A percentile compares a stretch with the other conserved stretches of the same genome.
Conservation (phyloP, 2,888 invertebrate genomes). For the Drosophila gaucha region DNA sequence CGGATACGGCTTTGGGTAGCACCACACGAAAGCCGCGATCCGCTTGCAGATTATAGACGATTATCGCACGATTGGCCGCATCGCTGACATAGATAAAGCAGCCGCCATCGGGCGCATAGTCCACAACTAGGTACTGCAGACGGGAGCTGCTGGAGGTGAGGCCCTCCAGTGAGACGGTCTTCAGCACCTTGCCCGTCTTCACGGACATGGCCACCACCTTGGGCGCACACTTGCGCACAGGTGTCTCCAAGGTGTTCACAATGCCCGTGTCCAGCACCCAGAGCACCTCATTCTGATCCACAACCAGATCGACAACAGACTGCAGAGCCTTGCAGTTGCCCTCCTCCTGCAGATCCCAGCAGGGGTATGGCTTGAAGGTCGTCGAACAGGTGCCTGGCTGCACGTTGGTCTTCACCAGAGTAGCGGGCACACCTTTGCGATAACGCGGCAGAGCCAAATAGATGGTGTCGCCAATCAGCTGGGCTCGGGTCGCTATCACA, state of each 20-base stretch:
- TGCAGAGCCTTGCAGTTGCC: slow-evolving; percentile 88
- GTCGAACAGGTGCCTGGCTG: slow-evolving; percentile 85
- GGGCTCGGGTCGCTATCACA: slow-evolving; percentile 87
- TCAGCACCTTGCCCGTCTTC: slow-evolving; percentile 87
- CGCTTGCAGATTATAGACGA: slow-evolving; percentile 88
- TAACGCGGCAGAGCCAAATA: slow-evolving; percentile 87
- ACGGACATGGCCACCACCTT: slow-evolving; percentile 88
- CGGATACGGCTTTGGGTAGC: slow-evolving; percentile 86
- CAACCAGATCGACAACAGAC: slow-evolving; percentile 89
- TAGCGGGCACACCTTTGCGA: slow-evolving; percentile 88
- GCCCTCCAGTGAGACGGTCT: slow-evolving; percentile 87
- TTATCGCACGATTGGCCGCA: slow-evolving; percentile 88
- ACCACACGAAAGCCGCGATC: slow-evolving; percentile 88
- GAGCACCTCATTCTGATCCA: slow-evolving; percentile 88
- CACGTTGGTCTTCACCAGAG: slow-evolving; percentile 87
- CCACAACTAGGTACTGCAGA: slow-evolving; percentile 89
- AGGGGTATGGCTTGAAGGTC: slow-evolving; percentile 87
- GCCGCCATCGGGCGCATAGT: slow-evolving; percentile 87
- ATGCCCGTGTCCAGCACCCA: slow-evolving; percentile 91
- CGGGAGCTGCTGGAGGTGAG: slow-evolving; percentile 87
- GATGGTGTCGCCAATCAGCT: slow-evolving; percentile 86
- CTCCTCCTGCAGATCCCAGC: slow-evolving; percentile 88
- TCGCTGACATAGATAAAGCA: slow-evolving; percentile 89
- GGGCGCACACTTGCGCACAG: slow-evolving; percentile 88
- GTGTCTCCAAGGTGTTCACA: slow-evolving; percentile 88